phyloP scores from a whole-genome alignment of 2,113 vertebrate species.

The Antennarius striatus region DNA sequence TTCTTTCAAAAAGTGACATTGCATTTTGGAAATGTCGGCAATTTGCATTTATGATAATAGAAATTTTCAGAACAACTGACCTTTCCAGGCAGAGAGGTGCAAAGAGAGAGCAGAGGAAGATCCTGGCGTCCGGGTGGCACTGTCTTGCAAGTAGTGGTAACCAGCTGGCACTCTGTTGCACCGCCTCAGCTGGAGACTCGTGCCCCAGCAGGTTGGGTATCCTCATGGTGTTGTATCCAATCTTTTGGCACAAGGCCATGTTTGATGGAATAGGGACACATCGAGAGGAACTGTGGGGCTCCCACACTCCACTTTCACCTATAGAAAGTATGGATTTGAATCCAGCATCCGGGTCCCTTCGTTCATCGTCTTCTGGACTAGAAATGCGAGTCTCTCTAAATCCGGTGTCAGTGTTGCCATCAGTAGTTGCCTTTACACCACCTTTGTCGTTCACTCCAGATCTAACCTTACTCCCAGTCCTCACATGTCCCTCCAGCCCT shows the following conservation, averaged over 20 bases:
- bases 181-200: constrained; percentile 81
- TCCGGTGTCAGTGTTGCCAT: constrained; percentile 24
- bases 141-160: constrained; percentile 84
- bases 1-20: neutral
- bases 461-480: constrained; percentile 22
- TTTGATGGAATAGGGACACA: constrained; percentile 78
- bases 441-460: constrained; percentile 37
- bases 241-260: constrained; percentile 85
- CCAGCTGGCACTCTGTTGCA: constrained; percentile 86
- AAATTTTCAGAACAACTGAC: constrained; percentile 64
- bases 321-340: constrained; percentile 39
- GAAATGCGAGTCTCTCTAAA: constrained; percentile 23
- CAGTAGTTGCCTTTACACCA: constrained; percentile 5
- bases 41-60: neutral
- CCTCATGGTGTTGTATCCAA: constrained; percentile 83
- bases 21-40: neutral
- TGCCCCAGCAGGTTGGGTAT: constrained; percentile 87
- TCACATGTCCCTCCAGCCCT: constrained; percentile 23
- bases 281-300: constrained; percentile 76
- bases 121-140: constrained; percentile 83
- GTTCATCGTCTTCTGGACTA: constrained; percentile 22
- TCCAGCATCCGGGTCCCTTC: constrained; percentile 29
- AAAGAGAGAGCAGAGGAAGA: constrained; percentile 88
- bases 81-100: constrained; percentile 87
- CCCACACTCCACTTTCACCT: constrained; percentile 68